These are phyloP conservation scores for Galago senegalensis DNA, from an alignment of 2,797 vertebrate genomes.

Conservation along the genomic window DNA sequence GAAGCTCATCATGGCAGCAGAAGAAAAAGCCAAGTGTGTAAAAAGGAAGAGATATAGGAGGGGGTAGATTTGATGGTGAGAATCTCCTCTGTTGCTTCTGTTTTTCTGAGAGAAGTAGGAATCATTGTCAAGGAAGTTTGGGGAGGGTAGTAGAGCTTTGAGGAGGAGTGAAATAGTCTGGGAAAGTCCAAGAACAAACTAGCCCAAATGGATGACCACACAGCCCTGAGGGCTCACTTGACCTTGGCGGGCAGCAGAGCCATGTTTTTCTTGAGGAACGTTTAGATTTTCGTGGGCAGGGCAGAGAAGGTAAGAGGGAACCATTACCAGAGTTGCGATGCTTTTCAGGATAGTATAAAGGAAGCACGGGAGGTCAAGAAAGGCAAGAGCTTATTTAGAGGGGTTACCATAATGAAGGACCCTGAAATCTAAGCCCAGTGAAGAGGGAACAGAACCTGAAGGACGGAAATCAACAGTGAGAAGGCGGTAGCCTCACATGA, in stretches of 20 bases:
- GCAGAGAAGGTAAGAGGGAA: background rate
- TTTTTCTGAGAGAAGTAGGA: background rate
- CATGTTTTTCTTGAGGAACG: background rate
- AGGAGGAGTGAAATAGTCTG: background rate
- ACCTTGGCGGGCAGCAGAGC: background rate
- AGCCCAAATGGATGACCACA: background rate
- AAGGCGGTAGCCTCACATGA: background rate
- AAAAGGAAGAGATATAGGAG: background rate
- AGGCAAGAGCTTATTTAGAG: background rate
- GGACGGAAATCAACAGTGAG: background rate
- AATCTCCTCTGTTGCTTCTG: background rate
- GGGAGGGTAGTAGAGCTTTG: background rate
- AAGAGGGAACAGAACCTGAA: background rate
- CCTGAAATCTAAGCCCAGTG: background rate
- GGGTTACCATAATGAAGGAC: background rate
- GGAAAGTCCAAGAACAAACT: background rate
- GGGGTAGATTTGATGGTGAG: background rate
- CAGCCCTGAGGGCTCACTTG: background rate
- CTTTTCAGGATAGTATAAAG: background rate
- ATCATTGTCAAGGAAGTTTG: background rate
- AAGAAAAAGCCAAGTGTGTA: background rate
- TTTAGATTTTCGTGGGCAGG: background rate
- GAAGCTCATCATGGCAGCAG: background rate
- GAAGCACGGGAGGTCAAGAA: background rate
- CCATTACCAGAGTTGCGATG: background rate